Evolutionary conservation across 2,113 vertebrate species (phyloP).

Genomic region (Pelusios castaneus): DNA sequence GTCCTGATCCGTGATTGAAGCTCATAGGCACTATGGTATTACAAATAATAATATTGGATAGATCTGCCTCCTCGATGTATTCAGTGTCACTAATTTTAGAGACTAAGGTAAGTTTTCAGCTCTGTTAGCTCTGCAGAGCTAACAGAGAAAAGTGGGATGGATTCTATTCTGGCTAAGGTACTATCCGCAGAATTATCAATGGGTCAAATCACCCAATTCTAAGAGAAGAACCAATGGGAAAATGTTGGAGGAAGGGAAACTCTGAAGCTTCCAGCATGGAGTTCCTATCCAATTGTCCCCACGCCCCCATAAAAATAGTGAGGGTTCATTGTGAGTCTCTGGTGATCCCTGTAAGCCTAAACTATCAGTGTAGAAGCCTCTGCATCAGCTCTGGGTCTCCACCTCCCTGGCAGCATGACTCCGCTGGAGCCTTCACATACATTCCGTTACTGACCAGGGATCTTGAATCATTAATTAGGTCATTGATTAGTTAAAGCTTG

Average conservation of each 20-base stretch:
- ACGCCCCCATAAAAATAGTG: neutral
- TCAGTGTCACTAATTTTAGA: neutral
- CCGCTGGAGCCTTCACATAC: rapidly evolving
- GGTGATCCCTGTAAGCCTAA: neutral
- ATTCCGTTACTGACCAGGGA: neutral
- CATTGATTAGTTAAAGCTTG: constrained; percentile 7
- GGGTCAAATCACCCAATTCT: rapidly evolving
- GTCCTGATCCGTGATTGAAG: neutral
- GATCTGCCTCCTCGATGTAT: rapidly evolving
- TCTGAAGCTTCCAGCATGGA: neutral
- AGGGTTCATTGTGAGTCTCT: neutral
- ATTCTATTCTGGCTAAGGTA: neutral
- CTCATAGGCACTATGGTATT: neutral
- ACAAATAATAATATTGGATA: neutral
- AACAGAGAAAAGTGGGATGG: rapidly evolving
- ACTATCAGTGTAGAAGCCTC: neutral
- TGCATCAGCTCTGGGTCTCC: neutral
- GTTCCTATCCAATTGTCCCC: neutral
- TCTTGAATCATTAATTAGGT: constrained; percentile 11
- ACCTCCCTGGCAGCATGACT: rapidly evolving
- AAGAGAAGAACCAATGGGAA: rapidly evolving
- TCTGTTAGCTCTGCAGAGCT: neutral
- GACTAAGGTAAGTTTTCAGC: neutral
- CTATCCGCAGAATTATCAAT: rapidly evolving
- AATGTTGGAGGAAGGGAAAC: neutral